These are phyloP conservation scores for Apogon talboti DNA, from an alignment of 2,797 vertebrate species.

Conservation along the genomic window DNA sequence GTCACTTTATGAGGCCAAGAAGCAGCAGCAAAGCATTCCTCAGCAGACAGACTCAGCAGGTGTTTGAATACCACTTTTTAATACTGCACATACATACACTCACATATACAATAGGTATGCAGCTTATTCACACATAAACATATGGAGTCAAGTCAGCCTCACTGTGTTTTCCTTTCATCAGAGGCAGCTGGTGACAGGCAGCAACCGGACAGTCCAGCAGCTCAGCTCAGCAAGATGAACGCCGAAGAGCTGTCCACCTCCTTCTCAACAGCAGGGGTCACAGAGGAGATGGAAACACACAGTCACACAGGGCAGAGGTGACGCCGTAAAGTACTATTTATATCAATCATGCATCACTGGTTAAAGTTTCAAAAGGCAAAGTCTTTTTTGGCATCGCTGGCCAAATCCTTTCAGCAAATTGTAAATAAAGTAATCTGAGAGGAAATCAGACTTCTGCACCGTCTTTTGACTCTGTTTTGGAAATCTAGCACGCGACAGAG, in stretches of 20 bases:
- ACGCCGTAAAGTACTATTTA: conserved; percentile 23
- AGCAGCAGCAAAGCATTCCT: conserved; percentile 64
- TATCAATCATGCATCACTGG: conserved; percentile 8
- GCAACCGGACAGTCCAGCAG: conserved; percentile 41
- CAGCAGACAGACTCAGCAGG: conserved; percentile 58
- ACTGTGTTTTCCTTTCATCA: conserved; percentile 51
- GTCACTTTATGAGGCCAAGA: conserved; percentile 76
- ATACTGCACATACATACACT: conserved; percentile 15
- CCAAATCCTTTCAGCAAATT: no score
- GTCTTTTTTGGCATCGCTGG: no score
- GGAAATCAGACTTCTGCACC: no score
- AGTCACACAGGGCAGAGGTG: conserved; percentile 63
- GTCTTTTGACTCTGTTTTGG: no score
- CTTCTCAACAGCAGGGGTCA: conserved; percentile 74
- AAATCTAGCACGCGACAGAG: no score
- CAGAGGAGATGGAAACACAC: conserved; percentile 53
- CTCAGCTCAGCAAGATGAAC: conserved; percentile 47
- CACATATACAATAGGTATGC: conserved; percentile 21
- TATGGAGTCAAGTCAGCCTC: conserved; percentile 16
- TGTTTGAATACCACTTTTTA: conserved; percentile 53
- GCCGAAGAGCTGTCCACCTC: conserved; percentile 75
- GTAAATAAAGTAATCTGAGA: no score
- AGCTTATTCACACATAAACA: conserved; percentile 18
- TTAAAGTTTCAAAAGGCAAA: no score
- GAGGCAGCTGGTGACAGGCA: conserved; percentile 45